Evolutionary conservation across 2,888 invertebrate species (phyloP).

Genomic region (Pseudoips prasinana): DNA sequence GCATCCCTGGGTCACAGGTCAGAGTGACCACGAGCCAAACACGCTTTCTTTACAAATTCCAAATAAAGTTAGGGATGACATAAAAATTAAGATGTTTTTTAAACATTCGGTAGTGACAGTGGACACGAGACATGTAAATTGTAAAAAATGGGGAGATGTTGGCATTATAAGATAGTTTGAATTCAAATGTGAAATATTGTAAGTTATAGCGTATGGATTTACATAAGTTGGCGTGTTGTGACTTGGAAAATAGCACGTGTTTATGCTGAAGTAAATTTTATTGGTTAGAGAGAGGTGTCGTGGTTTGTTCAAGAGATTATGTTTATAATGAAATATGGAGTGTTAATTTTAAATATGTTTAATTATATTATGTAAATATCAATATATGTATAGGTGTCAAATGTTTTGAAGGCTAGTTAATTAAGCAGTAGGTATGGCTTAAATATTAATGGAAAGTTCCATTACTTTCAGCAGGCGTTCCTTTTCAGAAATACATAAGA

Average conservation of each 20-base stretch:
- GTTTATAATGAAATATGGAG: no score
- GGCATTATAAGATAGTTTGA: conserved; percentile 28
- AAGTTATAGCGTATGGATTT: conserved; percentile 24
- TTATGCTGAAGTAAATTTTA: no score
- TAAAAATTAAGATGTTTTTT: conserved; percentile 34
- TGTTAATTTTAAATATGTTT: no score
- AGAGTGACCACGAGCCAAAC: conserved; percentile 33
- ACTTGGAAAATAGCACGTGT: conserved; percentile 17
- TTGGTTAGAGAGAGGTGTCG: no score
- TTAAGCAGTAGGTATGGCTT: no score
- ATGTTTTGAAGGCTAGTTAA: no score
- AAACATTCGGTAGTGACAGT: conserved; percentile 34
- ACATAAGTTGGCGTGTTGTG: conserved; percentile 29
- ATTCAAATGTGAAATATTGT: conserved; percentile 29
- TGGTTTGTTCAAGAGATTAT: no score
- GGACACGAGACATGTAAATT: conserved; percentile 23
- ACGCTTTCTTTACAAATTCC: conserved; percentile 38
- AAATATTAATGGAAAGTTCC: no score
- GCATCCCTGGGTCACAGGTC: conserved; percentile 36
- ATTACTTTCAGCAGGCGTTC: no score
- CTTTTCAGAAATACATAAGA: no score
- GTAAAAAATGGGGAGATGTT: conserved; percentile 35
- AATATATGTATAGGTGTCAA: no score
- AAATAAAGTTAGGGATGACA: conserved; percentile 33
- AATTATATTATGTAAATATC: no score